These are phyloP conservation scores for Cyphomyrus plagiostoma DNA, from an alignment of 2,113 vertebrate genomes.

Conservation along the genomic window DNA sequence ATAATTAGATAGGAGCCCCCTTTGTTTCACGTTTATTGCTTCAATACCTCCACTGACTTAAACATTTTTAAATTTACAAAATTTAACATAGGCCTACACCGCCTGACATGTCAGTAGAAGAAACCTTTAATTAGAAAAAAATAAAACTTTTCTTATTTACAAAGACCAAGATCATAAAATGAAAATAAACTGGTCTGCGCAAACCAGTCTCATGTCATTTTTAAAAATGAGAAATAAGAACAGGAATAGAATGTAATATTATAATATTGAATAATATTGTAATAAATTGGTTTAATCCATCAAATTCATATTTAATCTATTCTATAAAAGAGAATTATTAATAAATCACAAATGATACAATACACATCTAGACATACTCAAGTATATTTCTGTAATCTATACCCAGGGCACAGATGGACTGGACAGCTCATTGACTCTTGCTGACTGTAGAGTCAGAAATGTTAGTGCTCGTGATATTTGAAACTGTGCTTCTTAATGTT, in stretches of 20 bases:
- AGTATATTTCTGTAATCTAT: neutral
- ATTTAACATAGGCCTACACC: too few relatives aligned
- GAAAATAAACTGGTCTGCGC: neutral
- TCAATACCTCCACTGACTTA: too few relatives aligned
- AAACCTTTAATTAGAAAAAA: too few relatives aligned
- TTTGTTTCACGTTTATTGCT: too few relatives aligned
- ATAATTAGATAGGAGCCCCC: too few relatives aligned
- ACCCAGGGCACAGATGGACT: neutral
- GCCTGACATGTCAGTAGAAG: too few relatives aligned
- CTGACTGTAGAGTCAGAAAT: neutral
- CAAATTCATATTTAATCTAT: neutral
- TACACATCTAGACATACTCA: neutral
- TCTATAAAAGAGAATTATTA: neutral
- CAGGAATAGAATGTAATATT: neutral
- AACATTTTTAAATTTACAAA: too few relatives aligned
- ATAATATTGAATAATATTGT: neutral
- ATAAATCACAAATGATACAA: neutral
- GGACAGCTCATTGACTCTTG: neutral
- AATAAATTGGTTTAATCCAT: neutral
- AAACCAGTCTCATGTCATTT: neutral
- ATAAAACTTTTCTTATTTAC: too few relatives aligned
- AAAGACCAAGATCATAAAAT: neutral
- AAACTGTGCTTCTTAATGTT: neutral
- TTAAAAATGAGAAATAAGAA: neutral
- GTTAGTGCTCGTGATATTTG: neutral